These are phyloP conservation scores for Crossoptilon crossoptilon DNA, from an alignment of 2,797 vertebrate species.

Conservation along the genomic window DNA sequence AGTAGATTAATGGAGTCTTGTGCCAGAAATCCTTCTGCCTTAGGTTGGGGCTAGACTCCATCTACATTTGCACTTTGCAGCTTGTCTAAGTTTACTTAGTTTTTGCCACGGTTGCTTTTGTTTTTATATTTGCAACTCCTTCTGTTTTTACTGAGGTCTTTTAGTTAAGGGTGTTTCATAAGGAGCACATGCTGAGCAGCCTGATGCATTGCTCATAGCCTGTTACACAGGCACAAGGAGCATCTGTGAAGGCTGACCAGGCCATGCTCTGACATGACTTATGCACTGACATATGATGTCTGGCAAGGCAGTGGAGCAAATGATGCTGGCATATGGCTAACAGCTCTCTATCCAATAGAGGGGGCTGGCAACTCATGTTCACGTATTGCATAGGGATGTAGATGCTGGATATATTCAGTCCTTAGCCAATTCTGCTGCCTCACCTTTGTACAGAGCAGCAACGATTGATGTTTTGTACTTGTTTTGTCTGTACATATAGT, in stretches of 20 bases:
- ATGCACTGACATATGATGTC: fast-evolving
- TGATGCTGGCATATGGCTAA: fast-evolving
- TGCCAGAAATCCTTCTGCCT: neutral
- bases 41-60: neutral
- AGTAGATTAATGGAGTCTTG: neutral
- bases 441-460: neutral
- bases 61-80: fast-evolving
- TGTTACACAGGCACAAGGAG: neutral
- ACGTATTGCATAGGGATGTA: no score
- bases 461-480: neutral
- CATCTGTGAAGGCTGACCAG: neutral
- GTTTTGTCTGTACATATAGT: neutral
- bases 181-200: neutral
- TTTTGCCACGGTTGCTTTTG: neutral
- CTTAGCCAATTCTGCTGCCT: neutral
- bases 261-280: neutral
- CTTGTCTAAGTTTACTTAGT: neutral
- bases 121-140: neutral
- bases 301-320: fast-evolving
- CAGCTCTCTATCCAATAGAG: neutral
- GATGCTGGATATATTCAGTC: neutral
- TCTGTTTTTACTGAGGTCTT: neutral
- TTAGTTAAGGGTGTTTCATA: neutral
- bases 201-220: neutral
- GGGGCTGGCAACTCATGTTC: neutral